phyloP scores from a whole-genome alignment of 2,888 invertebrate species.

The Lycia hirtaria region DNA sequence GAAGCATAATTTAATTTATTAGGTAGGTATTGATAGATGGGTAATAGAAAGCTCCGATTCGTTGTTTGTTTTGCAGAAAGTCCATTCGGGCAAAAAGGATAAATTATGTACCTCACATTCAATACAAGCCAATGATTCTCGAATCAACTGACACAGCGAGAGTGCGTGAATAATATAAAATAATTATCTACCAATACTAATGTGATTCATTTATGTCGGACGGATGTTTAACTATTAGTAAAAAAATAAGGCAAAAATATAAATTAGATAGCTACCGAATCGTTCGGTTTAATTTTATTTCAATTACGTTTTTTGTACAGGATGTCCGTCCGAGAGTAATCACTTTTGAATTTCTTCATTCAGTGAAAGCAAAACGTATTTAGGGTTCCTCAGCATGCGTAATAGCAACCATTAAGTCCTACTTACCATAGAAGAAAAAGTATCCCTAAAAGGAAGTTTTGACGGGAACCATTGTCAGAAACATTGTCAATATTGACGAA shows the following conservation, averaged over 20 bases:
- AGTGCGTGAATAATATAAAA: constrained; percentile 43
- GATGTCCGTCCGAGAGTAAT: constrained; percentile 67
- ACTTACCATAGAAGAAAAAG: too few species aligned
- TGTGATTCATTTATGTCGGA: constrained; percentile 22
- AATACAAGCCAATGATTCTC: constrained; percentile 28
- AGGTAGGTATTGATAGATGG: constrained; percentile 6
- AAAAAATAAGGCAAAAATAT: constrained; percentile 52
- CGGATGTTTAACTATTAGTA: constrained; percentile 29
- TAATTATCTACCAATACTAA: constrained; percentile 29
- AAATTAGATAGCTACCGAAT: constrained; percentile 54
- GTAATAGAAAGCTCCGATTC: constrained; percentile 12
- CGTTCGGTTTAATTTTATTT: constrained; percentile 64
- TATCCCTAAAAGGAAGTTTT: too few species aligned
- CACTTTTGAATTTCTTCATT: constrained; percentile 62
- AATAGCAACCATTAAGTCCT: too few species aligned
- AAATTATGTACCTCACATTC: constrained; percentile 13
- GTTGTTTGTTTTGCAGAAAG: constrained; percentile 20
- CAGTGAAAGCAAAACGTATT: constrained; percentile 64
- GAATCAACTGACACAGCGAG: constrained; percentile 40
- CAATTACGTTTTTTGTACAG: constrained; percentile 70
- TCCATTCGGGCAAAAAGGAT: constrained; percentile 31
- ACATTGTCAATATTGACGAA: too few species aligned
- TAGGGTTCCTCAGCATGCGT: constrained; percentile 36
- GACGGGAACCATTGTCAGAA: too few species aligned
- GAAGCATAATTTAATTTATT: constrained; percentile 1